Evolutionary conservation across 2,888 invertebrate species (phyloP).

Genomic region (Parnassius smintheus): DNA sequence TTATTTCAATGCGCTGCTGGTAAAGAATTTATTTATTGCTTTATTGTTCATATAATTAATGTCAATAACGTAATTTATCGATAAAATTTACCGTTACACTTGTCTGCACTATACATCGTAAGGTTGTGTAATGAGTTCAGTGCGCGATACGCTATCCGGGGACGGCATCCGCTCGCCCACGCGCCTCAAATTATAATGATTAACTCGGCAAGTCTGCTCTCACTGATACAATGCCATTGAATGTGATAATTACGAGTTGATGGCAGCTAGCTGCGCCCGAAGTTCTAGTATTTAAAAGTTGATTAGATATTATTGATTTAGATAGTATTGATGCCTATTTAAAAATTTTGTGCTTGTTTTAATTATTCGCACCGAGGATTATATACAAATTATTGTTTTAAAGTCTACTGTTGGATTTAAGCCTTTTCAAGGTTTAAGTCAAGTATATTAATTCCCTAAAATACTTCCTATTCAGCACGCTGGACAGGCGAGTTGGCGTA

Average conservation of each 20-base stretch:
- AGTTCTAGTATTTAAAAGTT: neutral
- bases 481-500: too few relatives aligned
- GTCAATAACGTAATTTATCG: slow-evolving; percentile 4
- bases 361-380: too few relatives aligned
- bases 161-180: slow-evolving; percentile 56
- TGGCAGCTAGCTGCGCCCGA: slow-evolving; percentile 4
- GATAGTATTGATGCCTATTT: too few relatives aligned
- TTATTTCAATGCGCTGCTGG: too few relatives aligned
- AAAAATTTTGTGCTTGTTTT: too few relatives aligned
- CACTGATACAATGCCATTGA: slow-evolving; percentile 9
- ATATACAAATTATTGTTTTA: too few relatives aligned
- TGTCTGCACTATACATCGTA: slow-evolving; percentile 8
- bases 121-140: slow-evolving; percentile 26
- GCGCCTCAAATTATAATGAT: slow-evolving; percentile 38
- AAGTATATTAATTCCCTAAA: too few relatives aligned
- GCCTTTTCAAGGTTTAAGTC: too few relatives aligned
- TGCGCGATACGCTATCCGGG: slow-evolving; percentile 31
- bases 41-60: neutral
- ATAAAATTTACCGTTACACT: slow-evolving; percentile 2
- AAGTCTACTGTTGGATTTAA: too few relatives aligned
- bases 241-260: slow-evolving; percentile 19
- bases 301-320: too few relatives aligned
- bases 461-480: too few relatives aligned
- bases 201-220: slow-evolving; percentile 26
- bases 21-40: neutral